A percentile compares a stretch with the other conserved stretches of the same genome.
Conservation (phyloP, 1,140 invertebrate species). For the Hylaeus volcanicus region DNA sequence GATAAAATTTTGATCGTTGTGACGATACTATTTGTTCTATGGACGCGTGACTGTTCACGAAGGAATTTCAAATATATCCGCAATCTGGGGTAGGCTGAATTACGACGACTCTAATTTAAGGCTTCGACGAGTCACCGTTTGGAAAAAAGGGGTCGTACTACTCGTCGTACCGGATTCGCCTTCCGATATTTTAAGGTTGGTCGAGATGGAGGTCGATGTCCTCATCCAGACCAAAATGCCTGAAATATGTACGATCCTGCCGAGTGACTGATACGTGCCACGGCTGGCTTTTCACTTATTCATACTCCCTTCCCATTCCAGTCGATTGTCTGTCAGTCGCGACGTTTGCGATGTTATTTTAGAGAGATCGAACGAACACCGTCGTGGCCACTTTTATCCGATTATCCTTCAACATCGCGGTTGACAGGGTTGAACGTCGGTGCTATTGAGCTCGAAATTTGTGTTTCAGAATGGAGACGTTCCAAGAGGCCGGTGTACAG, state of each 20-base stretch:
- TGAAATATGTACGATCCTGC: constrained; percentile 45
- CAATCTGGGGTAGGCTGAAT: neutral
- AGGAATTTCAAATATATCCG: too few species aligned
- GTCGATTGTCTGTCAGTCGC: constrained; percentile 19
- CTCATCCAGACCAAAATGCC: constrained; percentile 33
- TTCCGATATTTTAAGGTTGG: neutral
- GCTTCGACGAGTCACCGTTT: too few species aligned
- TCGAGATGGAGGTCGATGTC: constrained; percentile 23
- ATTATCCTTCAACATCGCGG: neutral
- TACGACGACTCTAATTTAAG: too few species aligned
- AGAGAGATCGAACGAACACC: neutral
- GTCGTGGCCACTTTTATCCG: neutral
- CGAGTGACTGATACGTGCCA: constrained; percentile 23
- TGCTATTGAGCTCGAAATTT: constrained; percentile 9
- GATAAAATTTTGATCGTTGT: neutral
- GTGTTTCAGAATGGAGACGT: constrained; percentile 90
- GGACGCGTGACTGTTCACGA: neutral
- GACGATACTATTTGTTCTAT: neutral
- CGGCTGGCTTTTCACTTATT: constrained; percentile 37
- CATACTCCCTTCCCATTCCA: neutral
- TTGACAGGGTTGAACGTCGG: too few species aligned
- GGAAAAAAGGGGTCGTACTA: too few species aligned
- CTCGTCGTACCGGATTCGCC: too few species aligned
- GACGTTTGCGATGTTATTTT: neutral
- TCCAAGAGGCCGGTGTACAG: constrained; percentile 88